Conservation (phyloP, 2,113 vertebrate species). For the Microtus pennsylvanicus region DNA sequence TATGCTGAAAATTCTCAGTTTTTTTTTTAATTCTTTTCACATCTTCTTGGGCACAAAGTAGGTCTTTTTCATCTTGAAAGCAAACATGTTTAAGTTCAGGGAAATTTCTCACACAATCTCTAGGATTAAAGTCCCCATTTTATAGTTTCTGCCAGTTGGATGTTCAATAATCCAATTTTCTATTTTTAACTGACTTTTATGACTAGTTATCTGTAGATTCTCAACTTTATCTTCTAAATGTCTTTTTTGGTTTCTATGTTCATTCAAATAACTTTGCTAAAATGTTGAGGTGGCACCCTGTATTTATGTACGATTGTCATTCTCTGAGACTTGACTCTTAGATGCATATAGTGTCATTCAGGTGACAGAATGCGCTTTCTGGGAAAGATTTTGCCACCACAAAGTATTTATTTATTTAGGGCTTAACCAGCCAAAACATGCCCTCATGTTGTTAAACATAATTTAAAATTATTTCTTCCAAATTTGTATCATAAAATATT, state of each 20-base stretch:
- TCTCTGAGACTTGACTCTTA: background rate
- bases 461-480: constrained; percentile 41
- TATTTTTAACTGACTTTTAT: background rate
- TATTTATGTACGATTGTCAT: background rate
- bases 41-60: background rate
- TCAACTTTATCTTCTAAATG: constrained; percentile 27
- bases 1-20: no score
- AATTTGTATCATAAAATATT: constrained; percentile 42
- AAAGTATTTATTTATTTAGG: background rate
- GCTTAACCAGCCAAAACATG: background rate
- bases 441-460: constrained; percentile 26
- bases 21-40: no score
- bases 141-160: background rate
- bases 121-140: background rate
- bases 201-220: constrained; percentile 1
- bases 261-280: background rate
- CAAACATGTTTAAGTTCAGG: background rate
- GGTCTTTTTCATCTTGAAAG: constrained; percentile 2
- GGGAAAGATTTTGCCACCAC: background rate
- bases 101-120: background rate
- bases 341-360: background rate
- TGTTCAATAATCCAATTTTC: background rate
- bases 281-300: background rate
- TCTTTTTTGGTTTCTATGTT: background rate
- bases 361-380: constrained; percentile 1